Evolutionary conservation across 2,113 vertebrate genomes (phyloP), one percentile per base, ranked within the genome.

Genomic region (Gymnorhina tibicen): DNA sequence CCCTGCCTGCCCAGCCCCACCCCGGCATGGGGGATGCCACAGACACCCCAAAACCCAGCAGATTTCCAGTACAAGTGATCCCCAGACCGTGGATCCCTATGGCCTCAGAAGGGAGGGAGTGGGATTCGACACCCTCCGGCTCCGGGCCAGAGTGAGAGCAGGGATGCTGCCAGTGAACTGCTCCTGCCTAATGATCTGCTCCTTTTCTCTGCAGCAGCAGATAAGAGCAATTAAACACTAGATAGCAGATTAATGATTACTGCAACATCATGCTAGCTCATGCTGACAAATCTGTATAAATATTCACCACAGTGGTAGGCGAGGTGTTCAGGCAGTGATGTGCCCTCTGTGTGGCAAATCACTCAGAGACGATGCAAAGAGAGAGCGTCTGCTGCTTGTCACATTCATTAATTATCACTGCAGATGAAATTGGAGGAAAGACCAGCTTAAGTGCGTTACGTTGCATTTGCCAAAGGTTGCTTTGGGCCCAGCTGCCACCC

Each of bases 171-270:
- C 72, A 49, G 35, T 46, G 46, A 91, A 4, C 89, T 75, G 85
- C 53, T 67, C 9, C 86, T 95, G 84, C 91, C 87, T 97, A 97
- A 96, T 96, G 96, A 97, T 73, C 95, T 96, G 90, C 76, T 97
- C 77, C 81, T 77, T 89, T 85, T 69, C 92, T 96, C 91, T 89
- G 92, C 94, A 85, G 96, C 80, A 69, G 88, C 93, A 97, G 95
- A 85, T 88, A 95, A 96, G 95, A 97, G 94, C 96, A 96, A 95
- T 97, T 97, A 95, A 97, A 83, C 93, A 95, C 85, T 35, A 92
- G 95, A 92, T 92, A 96, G 95, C 91, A 95, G 94, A 97, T 97
- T 91, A 96, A 96, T 96, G 95, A 94, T 91, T 95, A 90, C 94
- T 94, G 90, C 90, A 88, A 87, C 93, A 77, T 68, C 92, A 68